Percentiles rank a stretch among this genome's conserved stretches.
phyloP scores from a whole-genome alignment of 2,888 invertebrate species.

The Theretra japonica region DNA sequence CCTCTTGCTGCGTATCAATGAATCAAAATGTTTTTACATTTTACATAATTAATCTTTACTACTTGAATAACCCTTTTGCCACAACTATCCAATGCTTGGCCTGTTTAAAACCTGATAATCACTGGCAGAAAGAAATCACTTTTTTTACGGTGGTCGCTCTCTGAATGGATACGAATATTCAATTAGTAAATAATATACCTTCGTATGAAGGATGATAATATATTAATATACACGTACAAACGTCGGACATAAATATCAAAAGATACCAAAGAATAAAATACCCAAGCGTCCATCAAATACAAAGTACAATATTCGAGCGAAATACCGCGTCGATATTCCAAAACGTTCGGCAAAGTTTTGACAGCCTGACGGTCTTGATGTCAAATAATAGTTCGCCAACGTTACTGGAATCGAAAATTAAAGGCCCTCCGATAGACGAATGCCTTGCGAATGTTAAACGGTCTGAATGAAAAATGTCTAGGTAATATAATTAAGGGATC shows the following conservation, averaged over 20 bases:
- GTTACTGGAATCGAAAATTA: slow-evolving; percentile 24
- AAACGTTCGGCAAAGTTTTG: slow-evolving; percentile 23
- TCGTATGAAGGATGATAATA: no score
- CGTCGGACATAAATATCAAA: not conserved
- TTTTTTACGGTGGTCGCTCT: no score
- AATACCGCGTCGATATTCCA: not conserved
- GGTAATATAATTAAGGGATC: not conserved
- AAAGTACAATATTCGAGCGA: not conserved
- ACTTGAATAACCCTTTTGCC: no score
- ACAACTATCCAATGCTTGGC: no score
- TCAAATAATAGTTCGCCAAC: slow-evolving; percentile 6
- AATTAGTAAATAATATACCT: no score
- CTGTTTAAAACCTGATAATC: no score
- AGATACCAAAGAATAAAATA: not conserved
- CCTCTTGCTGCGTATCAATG: no score
- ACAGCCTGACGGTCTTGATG: slow-evolving; percentile 11
- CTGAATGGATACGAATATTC: no score
- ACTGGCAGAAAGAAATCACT: no score
- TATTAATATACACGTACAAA: no score
- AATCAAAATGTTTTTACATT: no score
- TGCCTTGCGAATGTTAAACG: slow-evolving; percentile 9
- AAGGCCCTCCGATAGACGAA: not conserved
- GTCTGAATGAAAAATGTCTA: not conserved
- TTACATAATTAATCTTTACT: no score
- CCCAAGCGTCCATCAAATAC: not conserved